These are phyloP conservation scores for Thymelicus lineola DNA, from an alignment of 2,888 invertebrate genomes.

Conservation along the genomic window DNA sequence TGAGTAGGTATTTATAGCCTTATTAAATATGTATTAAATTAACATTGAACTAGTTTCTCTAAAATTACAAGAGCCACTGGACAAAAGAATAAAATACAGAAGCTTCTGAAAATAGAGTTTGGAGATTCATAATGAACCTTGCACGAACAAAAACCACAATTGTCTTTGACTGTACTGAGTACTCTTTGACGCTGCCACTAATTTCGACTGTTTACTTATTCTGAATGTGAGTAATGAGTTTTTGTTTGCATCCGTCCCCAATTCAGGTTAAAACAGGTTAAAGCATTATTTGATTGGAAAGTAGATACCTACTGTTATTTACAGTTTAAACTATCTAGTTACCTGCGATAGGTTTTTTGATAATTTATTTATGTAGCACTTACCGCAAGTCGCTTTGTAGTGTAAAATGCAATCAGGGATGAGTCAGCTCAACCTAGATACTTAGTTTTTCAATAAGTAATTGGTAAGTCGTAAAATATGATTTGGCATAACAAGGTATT, in stretches of 20 bases:
- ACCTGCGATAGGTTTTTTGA: too few species aligned
- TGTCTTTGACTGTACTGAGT: constrained; percentile 5
- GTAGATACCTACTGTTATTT: too few species aligned
- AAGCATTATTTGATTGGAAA: too few species aligned
- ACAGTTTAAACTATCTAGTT: too few species aligned
- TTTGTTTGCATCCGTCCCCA: neutral
- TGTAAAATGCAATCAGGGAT: too few species aligned
- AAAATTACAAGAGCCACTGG: neutral
- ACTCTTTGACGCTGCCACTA: neutral
- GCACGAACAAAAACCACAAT: neutral
- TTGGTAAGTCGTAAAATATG: neutral
- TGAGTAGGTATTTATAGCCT: too few species aligned
- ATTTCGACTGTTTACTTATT: neutral
- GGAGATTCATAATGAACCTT: neutral
- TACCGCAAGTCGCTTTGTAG: too few species aligned
- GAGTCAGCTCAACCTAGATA: too few species aligned
- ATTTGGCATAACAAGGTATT: neutral
- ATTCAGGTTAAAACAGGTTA: neutral
- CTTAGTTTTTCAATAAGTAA: neutral
- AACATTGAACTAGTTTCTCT: neutral
- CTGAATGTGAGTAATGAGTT: neutral
- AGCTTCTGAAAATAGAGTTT: neutral
- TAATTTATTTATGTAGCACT: too few species aligned
- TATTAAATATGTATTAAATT: too few species aligned
- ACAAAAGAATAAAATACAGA: too few species aligned